These are phyloP conservation scores for Eubasilissa splendida DNA, from an alignment of 2,888 invertebrate genomes.

Conservation along the genomic window DNA sequence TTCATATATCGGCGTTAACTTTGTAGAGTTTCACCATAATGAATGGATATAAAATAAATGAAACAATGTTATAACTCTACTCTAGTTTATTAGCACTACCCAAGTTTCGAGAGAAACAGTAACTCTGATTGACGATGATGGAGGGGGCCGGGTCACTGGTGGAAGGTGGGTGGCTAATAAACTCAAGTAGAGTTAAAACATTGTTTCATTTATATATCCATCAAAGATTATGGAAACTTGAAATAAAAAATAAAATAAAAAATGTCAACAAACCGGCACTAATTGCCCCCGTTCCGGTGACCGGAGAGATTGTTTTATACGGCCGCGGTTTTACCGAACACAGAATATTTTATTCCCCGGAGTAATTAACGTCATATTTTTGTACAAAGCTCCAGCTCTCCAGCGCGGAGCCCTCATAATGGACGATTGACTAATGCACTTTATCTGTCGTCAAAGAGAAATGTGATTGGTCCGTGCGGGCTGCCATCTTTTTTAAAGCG, in stretches of 20 bases:
- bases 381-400: slow-evolving; percentile 7
- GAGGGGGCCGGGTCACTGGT: no score
- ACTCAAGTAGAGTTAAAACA: background rate
- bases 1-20: no score
- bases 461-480: slow-evolving; percentile 5
- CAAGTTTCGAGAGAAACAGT: no score
- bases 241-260: background rate
- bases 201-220: background rate
- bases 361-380: slow-evolving; percentile 35
- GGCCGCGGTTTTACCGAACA: background rate
- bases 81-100: no score
- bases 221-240: background rate
- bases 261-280: background rate
- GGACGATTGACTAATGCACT: slow-evolving; percentile 22
- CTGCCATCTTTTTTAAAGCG: slow-evolving; percentile 1
- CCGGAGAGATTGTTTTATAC: background rate
- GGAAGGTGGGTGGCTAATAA: no score
- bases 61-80: no score
- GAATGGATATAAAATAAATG: no score
- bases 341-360: background rate
- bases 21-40: no score
- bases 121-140: no score
- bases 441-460: slow-evolving; percentile 5
- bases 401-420: background rate
- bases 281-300: background rate